A percentile compares a stretch with the other conserved stretches of the same genome.
Conservation (phyloP, 2,888 invertebrate genomes). For the Aleiodes leptofemur region DNA sequence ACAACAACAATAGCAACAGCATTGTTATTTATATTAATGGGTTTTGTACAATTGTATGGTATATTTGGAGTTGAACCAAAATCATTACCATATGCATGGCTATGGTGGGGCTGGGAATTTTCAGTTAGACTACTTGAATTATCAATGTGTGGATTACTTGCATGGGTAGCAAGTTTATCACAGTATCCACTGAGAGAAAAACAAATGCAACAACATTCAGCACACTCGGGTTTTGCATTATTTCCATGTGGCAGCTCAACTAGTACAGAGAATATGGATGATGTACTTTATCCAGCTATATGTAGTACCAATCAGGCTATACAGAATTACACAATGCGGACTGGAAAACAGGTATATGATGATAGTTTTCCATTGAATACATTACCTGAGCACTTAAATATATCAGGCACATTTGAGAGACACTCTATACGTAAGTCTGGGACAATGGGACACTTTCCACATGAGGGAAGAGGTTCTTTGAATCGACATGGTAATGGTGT, state of each 20-base stretch:
- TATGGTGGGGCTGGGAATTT: conserved; percentile 94
- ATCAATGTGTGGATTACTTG: conserved; percentile 89
- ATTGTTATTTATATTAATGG: conserved; percentile 88
- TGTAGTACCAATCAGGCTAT: conserved; percentile 91
- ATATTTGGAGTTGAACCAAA: conserved; percentile 80
- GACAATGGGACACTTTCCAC: conserved; percentile 78
- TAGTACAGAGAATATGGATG: conserved; percentile 90
- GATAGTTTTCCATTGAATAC: conserved; percentile 79
- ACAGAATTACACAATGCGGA: conserved; percentile 87
- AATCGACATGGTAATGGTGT: conserved; percentile 76
- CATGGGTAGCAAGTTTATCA: conserved; percentile 90
- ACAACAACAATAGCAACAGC: conserved; percentile 93
- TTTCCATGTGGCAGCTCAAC: conserved; percentile 87
- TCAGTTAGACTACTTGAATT: conserved; percentile 90
- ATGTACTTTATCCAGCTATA: conserved; percentile 89
- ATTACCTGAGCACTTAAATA: conserved; percentile 73
- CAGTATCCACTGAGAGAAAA: conserved; percentile 82
- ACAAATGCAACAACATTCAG: conserved; percentile 70
- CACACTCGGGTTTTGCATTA: conserved; percentile 83
- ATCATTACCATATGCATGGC: conserved; percentile 81
- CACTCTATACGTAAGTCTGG: conserved; percentile 78
- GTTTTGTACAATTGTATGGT: conserved; percentile 90
- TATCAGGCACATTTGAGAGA: conserved; percentile 72
- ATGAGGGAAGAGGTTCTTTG: conserved; percentile 73
- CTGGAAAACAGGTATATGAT: conserved; percentile 87